These are phyloP conservation scores for Dendrolimus pini DNA, from an alignment of 2,888 invertebrate genomes.

Conservation along the genomic window DNA sequence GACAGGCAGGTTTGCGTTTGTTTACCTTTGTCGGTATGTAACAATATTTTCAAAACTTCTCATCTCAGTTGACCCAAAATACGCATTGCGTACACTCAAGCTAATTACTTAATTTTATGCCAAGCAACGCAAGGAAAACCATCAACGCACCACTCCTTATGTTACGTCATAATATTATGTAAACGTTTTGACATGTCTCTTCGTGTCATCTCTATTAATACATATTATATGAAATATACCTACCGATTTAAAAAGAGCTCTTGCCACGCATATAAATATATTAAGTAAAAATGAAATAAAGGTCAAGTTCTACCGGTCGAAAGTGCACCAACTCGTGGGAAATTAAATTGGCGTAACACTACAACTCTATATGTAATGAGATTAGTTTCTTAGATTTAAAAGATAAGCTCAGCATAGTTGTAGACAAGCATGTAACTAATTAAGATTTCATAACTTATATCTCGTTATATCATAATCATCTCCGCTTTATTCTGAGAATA, in stretches of 20 bases:
- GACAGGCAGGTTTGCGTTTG: no score
- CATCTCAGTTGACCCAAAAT: neutral
- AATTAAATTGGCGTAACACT: slow-evolving; percentile 9
- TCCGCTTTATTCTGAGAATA: neutral
- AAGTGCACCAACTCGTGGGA: slow-evolving; percentile 29
- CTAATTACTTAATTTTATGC: neutral
- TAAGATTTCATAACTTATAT: neutral
- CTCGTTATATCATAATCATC: neutral
- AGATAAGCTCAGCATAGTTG: slow-evolving; percentile 11
- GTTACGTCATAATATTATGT: slow-evolving; percentile 27
- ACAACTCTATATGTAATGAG: slow-evolving; percentile 1
- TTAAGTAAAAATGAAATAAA: neutral
- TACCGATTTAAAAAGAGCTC: slow-evolving; percentile 25
- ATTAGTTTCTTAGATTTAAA: slow-evolving; percentile 2
- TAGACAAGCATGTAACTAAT: neutral
- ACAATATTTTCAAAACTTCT: no score
- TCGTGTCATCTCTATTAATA: slow-evolving; percentile 52
- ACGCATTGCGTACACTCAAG: neutral
- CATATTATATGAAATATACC: slow-evolving; percentile 18
- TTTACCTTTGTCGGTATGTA: no score
- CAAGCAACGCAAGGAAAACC: neutral
- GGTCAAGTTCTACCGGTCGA: neutral
- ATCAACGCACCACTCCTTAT: neutral
- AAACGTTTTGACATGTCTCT: slow-evolving; percentile 49
- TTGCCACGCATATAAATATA: slow-evolving; percentile 1